Evolutionary conservation across 2,888 invertebrate species (phyloP).

Genomic region (Sinelater perroti): DNA sequence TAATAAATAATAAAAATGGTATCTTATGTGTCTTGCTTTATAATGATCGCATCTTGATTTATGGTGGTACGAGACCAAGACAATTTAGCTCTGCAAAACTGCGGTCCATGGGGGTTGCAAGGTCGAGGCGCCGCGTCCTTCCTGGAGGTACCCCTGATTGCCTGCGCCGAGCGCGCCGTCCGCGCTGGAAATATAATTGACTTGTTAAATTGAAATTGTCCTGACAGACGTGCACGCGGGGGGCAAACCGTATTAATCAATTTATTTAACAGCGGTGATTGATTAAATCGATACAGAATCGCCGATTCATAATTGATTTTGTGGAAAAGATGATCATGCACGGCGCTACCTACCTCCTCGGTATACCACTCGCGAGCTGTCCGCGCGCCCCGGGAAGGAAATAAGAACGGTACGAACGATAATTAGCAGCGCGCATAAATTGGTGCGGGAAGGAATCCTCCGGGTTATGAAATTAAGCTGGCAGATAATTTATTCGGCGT

Average conservation of each 20-base stretch:
- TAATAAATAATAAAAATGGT: too few species aligned
- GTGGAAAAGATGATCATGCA: constrained; percentile 47
- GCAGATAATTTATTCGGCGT: constrained; percentile 18
- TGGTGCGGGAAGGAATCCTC: constrained; percentile 9
- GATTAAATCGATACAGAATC: constrained; percentile 58
- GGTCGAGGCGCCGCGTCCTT: background rate
- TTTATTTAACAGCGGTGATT: constrained; percentile 58
- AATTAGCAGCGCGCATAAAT: constrained; percentile 22
- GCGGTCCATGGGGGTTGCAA: background rate
- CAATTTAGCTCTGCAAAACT: too few species aligned
- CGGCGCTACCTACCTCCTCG: constrained; percentile 25
- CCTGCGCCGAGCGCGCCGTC: constrained; percentile 16
- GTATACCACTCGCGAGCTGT: constrained; percentile 28
- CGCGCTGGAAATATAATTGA: constrained; percentile 58
- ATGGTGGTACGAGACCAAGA: too few species aligned
- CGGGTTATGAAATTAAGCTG: constrained; percentile 20
- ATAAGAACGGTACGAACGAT: constrained; percentile 17
- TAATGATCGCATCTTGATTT: too few species aligned
- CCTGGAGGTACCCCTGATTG: constrained; percentile 12
- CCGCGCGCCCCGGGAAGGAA: constrained; percentile 18
- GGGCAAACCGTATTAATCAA: constrained; percentile 57
- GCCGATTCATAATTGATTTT: constrained; percentile 57
- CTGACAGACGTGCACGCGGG: constrained; percentile 56
- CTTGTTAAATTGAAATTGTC: constrained; percentile 61
- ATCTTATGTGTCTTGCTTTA: too few species aligned